phyloP scores from a whole-genome alignment of 2,113 vertebrate genomes.

The Corythaixoides concolor region DNA sequence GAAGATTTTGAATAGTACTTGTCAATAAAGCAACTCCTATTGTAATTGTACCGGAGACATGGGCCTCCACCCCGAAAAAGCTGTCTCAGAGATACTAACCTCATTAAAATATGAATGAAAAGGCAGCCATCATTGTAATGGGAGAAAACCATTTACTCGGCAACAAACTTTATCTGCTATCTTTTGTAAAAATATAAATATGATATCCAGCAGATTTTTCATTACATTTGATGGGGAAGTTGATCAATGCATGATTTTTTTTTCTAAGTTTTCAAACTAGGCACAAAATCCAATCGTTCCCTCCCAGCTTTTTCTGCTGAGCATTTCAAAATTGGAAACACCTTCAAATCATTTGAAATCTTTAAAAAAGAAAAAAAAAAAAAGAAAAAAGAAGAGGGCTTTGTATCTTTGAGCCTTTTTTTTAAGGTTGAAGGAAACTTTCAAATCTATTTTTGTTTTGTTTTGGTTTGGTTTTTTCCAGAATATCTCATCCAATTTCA shows the following conservation, averaged over 20 bases:
- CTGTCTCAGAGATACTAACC: conserved; percentile 87
- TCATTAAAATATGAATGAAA: conserved; percentile 92
- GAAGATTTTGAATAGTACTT: conserved; percentile 87
- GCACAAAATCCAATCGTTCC: not conserved
- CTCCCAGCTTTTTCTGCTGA: not conserved
- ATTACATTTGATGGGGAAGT: not conserved
- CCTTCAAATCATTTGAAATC: not conserved
- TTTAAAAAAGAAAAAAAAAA: no score
- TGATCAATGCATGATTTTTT: not conserved
- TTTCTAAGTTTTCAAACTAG: not conserved
- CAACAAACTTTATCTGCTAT: conserved; percentile 62
- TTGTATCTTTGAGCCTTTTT: not conserved
- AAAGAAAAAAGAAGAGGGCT: not conserved
- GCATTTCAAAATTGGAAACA: conserved; percentile 1
- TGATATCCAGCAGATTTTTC: not conserved
- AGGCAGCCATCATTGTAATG: conserved; percentile 78
- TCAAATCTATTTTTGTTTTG: not conserved
- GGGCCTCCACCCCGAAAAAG: conserved; percentile 79
- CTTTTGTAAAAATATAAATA: conserved; percentile 19
- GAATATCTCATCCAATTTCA: conserved; percentile 36
- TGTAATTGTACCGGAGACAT: conserved; percentile 74
- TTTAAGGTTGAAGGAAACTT: not conserved
- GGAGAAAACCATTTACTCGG: conserved; percentile 62
- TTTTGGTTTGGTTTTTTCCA: not conserved
- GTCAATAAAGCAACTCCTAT: conserved; percentile 87